Evolutionary conservation across 2,797 vertebrate species (phyloP).

Genomic region (Sitta carolinensis): DNA sequence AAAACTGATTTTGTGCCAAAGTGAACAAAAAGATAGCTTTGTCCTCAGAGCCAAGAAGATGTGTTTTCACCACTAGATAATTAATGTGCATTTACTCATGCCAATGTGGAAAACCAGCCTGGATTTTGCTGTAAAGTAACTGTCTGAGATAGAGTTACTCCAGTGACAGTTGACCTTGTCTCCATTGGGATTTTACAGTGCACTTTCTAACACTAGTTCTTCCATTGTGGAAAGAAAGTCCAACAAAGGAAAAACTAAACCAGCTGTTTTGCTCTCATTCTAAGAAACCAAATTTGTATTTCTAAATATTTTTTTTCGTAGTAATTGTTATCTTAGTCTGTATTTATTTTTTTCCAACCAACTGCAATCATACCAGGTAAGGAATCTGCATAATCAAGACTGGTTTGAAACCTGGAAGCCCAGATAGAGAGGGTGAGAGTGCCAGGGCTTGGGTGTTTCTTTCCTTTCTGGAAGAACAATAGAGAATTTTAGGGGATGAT

Average conservation of each 20-base stretch:
- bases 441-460: background rate
- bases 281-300: background rate
- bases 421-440: background rate
- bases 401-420: background rate
- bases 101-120: background rate
- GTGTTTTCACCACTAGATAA: constrained; percentile 17
- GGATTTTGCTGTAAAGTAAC: background rate
- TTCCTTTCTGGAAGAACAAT: background rate
- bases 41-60: background rate
- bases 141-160: background rate
- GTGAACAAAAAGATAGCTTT: constrained; percentile 4
- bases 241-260: background rate
- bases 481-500: background rate
- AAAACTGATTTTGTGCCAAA: constrained; percentile 21
- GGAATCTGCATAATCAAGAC: background rate
- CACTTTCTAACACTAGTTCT: background rate
- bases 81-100: constrained; percentile 1
- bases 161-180: background rate
- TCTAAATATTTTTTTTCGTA: background rate
- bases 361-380: background rate
- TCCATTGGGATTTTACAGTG: background rate
- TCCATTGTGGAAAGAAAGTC: background rate
- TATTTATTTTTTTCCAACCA: background rate
- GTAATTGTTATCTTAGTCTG: background rate
- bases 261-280: background rate